Evolutionary conservation across 2,113 vertebrate genomes (phyloP).

Genomic region (Lycaon pictus): DNA sequence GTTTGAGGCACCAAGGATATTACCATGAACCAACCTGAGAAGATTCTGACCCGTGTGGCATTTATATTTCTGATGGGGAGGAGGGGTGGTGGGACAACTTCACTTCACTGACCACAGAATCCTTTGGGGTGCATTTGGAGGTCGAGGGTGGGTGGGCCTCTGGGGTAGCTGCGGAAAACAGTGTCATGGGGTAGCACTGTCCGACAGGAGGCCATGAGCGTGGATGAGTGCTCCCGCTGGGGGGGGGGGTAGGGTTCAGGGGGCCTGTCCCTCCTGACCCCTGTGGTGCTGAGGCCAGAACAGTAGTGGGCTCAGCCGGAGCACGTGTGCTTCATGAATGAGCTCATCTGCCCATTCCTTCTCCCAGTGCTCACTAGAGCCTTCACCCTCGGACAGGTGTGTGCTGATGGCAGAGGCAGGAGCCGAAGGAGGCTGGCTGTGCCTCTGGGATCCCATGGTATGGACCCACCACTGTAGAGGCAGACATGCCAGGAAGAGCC

Average conservation of each 20-base stretch:
- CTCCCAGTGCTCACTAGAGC: accelerated
- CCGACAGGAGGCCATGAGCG: accelerated
- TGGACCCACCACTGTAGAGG: accelerated
- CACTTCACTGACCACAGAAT: background rate
- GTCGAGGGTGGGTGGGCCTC: background rate
- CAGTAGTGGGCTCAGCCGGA: background rate
- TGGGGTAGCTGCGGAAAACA: too few relatives aligned
- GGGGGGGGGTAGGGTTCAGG: accelerated
- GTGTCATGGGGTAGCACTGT: background rate
- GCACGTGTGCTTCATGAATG: accelerated
- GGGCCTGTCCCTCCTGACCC: too few relatives aligned
- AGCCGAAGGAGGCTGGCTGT: accelerated
- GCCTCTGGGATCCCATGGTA: background rate
- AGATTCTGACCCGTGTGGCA: background rate
- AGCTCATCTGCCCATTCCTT: accelerated
- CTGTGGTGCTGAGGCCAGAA: background rate
- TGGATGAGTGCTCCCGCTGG: accelerated
- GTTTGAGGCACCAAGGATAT: accelerated
- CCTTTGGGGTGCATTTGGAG: background rate
- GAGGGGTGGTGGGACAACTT: too few relatives aligned
- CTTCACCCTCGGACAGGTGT: accelerated
- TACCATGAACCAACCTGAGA: accelerated
- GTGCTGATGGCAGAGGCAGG: background rate
- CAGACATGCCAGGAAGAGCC: background rate
- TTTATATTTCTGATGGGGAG: too few relatives aligned